Conservation (phyloP, 2,797 vertebrate species). For the Propithecus deckenii region DNA sequence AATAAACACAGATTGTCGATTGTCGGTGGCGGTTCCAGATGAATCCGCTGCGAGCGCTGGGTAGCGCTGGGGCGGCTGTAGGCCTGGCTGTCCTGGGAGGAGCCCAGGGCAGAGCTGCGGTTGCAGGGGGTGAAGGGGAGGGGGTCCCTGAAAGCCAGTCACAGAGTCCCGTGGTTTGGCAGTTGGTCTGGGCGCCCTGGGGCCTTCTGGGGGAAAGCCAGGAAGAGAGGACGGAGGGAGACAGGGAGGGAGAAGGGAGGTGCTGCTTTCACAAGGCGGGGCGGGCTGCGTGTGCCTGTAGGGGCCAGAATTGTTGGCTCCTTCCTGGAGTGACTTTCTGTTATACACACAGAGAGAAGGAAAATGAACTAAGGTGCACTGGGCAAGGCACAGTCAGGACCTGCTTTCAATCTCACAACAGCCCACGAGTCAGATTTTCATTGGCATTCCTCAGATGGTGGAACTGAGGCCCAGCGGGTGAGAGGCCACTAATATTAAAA, state of each 20-base stretch:
- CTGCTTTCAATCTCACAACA: neutral
- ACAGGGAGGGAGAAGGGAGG: neutral
- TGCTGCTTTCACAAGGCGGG: neutral
- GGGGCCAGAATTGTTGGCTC: neutral
- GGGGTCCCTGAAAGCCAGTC: constrained; percentile 12
- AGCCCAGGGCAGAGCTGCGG: neutral
- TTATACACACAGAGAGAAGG: neutral
- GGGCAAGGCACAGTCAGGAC: neutral
- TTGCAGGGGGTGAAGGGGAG: neutral
- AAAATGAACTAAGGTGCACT: neutral
- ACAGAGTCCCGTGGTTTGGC: constrained; percentile 37
- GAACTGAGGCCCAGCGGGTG: neutral
- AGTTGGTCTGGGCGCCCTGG: constrained; percentile 23
- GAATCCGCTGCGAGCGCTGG: constrained; percentile 72
- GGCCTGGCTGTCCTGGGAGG: neutral
- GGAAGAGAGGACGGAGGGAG: neutral
- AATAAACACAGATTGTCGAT: constrained; percentile 67
- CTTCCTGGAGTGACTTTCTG: neutral
- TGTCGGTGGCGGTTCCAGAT: constrained; percentile 64
- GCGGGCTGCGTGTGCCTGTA: neutral
- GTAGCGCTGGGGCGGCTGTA: neutral
- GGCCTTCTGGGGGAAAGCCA: constrained; percentile 50
- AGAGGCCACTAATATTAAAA: neutral
- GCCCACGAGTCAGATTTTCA: neutral
- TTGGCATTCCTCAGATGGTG: neutral